Percentiles rank a stretch among this genome's conserved stretches.
Conservation (phyloP, 2,888 invertebrate genomes). For the Nymphalis urticae region DNA sequence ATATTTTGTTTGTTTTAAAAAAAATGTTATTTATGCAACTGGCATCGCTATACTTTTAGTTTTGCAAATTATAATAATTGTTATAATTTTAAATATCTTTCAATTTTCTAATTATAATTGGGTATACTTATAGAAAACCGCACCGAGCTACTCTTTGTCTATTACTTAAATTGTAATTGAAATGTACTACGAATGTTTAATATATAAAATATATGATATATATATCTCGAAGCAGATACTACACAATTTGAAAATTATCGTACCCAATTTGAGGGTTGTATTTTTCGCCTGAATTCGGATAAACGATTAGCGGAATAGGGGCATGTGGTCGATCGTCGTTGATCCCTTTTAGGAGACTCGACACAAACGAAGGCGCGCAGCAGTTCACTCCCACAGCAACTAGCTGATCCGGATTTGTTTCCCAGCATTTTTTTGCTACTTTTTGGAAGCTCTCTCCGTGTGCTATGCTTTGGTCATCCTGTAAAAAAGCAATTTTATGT, state of each 20-base stretch:
- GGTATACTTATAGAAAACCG: no score
- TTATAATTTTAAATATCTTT: no score
- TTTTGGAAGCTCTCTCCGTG: conserved; percentile 91
- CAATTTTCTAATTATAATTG: no score
- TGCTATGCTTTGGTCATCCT: conserved; percentile 83
- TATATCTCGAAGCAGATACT: not conserved
- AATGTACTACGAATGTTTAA: no score
- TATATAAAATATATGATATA: no score
- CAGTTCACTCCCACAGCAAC: conserved; percentile 96
- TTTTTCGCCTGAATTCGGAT: conserved; percentile 95
- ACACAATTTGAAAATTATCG: conserved; percentile 42
- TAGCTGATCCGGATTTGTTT: conserved; percentile 85
- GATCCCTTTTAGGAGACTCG: conserved; percentile 70
- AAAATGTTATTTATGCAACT: not conserved
- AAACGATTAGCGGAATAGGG: conserved; percentile 90
- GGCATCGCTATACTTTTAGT: not conserved
- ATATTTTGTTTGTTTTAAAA: not conserved
- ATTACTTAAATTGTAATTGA: no score
- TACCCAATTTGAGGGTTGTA: conserved; percentile 87
- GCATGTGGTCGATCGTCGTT: conserved; percentile 74
- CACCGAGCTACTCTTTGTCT: no score
- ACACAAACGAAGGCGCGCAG: conserved; percentile 79
- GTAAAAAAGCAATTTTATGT: conserved; percentile 31
- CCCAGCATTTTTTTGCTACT: conserved; percentile 87
- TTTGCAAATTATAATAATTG: not conserved